Base-by-base conservation (phyloP, 2,888 invertebrate genomes). In the Atherix ibis region DNA sequence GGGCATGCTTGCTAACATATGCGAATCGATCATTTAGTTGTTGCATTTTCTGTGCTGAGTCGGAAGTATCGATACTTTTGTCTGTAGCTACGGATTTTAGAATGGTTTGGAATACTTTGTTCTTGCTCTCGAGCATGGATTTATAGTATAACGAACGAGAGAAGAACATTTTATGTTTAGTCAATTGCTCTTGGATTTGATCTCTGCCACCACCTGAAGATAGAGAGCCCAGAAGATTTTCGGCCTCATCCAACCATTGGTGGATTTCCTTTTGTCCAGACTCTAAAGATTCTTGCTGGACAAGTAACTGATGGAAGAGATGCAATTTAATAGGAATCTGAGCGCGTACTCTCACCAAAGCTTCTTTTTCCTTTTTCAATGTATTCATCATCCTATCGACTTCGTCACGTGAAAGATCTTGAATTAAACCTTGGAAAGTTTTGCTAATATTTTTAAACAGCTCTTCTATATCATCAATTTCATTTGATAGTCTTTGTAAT, bases 61-160 rank as follows among this genome's bases (percentile, higher is more conserved):
- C 75, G 0, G 70, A 70, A 4, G 79, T 77, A 49, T 83, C 80
- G 4, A 84, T 72, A 43, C 77, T 78, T 38, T 76, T 73, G 45
- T 78, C 76, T 27, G 72, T 67, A 47, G 81, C 76, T 0, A 85
- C 76, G 0, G 83, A 71, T 50, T 78, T 79, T 2, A 83, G 71
- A 30, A 94, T 80, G 52, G 79, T 87, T 52, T 80, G 78, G 64
- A 88, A 78, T 27, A 92, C 82, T 62, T 91, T 91, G 60, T 91
- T 91, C 63, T 91, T 91, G 54, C 87, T 89, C 50, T 92, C 92
- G 39, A 94, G 57, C 82, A 91, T 88, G 0, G 89, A 85, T 49
- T 84, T 84, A 63, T 91, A 91, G 61, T 91, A 89, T 0, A 87
- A 71, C 0, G 80, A 83, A 37, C 88, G 73, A 0, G 87, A 80